These are phyloP conservation scores for Tipula confusa DNA, from an alignment of 2,888 invertebrate species.

Conservation along the genomic window DNA sequence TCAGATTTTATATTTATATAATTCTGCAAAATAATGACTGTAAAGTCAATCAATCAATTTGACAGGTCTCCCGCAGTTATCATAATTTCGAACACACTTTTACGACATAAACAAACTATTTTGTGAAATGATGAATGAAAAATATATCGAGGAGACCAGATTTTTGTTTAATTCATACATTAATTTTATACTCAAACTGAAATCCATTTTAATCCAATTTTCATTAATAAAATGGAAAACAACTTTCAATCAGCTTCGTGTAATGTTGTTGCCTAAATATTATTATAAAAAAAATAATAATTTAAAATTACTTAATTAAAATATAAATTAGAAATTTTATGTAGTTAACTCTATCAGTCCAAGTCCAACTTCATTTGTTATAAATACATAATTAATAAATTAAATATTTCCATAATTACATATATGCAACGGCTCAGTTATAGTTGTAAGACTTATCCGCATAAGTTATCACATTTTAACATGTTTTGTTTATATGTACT, in stretches of 20 bases:
- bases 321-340: background rate
- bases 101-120: background rate
- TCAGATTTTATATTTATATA: background rate
- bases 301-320: conserved; percentile 3
- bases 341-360: background rate
- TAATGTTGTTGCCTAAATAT: background rate
- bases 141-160: background rate
- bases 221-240: background rate
- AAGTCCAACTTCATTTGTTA: background rate
- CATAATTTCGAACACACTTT: background rate
- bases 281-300: too few species aligned
- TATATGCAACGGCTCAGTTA: too few species aligned
- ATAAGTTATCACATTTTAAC: background rate
- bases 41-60: background rate
- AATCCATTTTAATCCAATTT: background rate
- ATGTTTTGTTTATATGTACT: background rate
- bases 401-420: conserved; percentile 25
- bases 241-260: background rate
- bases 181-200: background rate
- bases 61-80: background rate
- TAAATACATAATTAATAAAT: conserved; percentile 12
- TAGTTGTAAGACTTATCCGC: background rate
- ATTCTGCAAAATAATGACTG: background rate
- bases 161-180: background rate
- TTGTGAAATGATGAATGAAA: background rate